Evolutionary conservation across 2,113 vertebrate species (phyloP).

Genomic region (Zosterops borbonicus): DNA sequence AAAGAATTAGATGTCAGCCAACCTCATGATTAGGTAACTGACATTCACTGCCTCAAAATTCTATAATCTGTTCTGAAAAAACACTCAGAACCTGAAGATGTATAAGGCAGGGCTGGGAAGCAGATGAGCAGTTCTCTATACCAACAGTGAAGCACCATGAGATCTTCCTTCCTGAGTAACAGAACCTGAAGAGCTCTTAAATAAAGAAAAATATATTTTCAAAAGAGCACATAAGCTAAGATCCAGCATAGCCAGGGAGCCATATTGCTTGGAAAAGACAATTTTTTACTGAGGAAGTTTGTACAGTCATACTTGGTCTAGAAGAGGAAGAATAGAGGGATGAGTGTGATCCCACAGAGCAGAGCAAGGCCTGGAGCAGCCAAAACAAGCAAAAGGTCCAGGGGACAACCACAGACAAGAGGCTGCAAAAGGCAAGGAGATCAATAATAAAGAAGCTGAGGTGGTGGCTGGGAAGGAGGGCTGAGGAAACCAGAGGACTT

Average conservation of each 20-base stretch:
- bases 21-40: background rate
- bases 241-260: background rate
- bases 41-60: background rate
- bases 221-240: background rate
- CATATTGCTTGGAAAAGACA: background rate
- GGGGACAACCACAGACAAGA: background rate
- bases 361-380: background rate
- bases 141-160: background rate
- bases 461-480: background rate
- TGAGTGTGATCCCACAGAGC: background rate
- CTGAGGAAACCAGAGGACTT: background rate
- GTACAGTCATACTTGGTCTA: accelerated
- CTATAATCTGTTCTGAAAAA: background rate
- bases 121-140: background rate
- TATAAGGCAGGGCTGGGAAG: background rate
- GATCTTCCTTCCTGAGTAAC: background rate
- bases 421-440: background rate
- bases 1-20: background rate
- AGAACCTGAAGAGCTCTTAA: background rate
- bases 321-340: background rate
- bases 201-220: background rate
- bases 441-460: background rate
- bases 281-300: background rate
- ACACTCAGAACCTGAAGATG: background rate
- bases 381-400: background rate